Base-by-base conservation (phyloP, 2,797 vertebrate genomes). In the Coracias cyanogaster region DNA sequence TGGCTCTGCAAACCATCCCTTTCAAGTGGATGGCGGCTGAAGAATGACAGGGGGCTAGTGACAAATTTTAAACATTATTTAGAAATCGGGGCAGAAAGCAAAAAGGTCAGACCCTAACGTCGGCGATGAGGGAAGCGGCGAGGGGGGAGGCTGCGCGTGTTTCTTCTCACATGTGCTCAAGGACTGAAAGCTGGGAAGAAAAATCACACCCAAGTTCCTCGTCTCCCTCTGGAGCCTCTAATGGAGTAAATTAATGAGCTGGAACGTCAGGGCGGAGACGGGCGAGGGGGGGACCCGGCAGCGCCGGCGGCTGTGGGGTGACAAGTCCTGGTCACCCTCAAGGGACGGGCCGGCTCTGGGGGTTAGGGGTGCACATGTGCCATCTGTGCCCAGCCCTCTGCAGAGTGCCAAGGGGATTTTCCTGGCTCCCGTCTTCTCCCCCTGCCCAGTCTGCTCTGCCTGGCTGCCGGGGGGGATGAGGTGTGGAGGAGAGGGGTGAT, bases 51-150 rank as follows among this genome's bases (percentile, higher is more conserved):
- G 69, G 77, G 60, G 52, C 66, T 61, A 8, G 83, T 91, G 93
- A 95, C 93, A 92, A 94, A 89, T 93, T 86, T 80, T 78, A 82
- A 93, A 73, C 90, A 67, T 82, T 91, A 86, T 93, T 93, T 83
- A 78, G 90, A 84, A 94, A 80, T n/a, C 24, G 24, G 78, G 93
- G 90, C 93, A 79, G 74, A 67, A 83, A 93, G 94, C 87, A 74
- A 48, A 6, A 8, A 55, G 90, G 88, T 94, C 94, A 83, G 49
- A 35, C 24, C 69, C 45, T 31, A 80, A 70, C 19, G 61, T 46
- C 24, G 15, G 93, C 3, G 66, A 86, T 65, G 94, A 92, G 48
- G 89, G 85, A 86, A 41, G 57, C 6, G 3, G 76, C 9, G 12
- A n/a, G 31, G 4, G 6, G 21, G 5, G 19, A 39, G 16, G 19